Evolutionary conservation across 2,797 vertebrate species (phyloP), one percentile per base, ranked within the genome.

Genomic region (Thripadectes ignobilis): DNA sequence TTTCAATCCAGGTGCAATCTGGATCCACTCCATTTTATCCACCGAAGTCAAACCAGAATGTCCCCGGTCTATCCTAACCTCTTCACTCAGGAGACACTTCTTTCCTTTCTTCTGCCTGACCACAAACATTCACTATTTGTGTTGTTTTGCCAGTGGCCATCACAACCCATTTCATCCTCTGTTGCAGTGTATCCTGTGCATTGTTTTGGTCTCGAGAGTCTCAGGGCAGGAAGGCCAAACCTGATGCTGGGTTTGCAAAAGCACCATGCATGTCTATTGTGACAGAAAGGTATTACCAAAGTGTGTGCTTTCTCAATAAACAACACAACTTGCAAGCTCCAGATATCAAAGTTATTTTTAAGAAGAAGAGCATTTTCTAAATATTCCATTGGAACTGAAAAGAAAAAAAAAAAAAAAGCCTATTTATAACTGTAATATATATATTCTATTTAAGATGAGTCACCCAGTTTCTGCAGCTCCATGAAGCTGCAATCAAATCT

Each of bases 341-440:
- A 52, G 7, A 32, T 82, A 83, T 65, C 61, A n/a, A 91, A 89
- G 57, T 55, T 91, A 89, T 79, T 95, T 85, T 92, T 76, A 29
- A 80, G 81, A 90, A 90, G 85, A 95, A 77, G 48, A 74, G 43
- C 34, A 20, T 77, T 82, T 80, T 65, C 77, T 89, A 94, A 96
- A 90, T 85, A 85, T 67, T 59, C 45, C 73, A 21, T 32, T 73
- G 57, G 55, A 95, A 81, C 62, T 0, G 0, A 85, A 71, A 88
- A 61, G 87, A 58, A 71, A 62, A 88, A 61, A 89, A 58, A 71
- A 62, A 72, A 57, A 38, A 78, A 78, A 52, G 16, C 29, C 59
- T 89, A 87, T 95, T 87, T 91, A 74, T 92, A 96, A 85, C 71
- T 57, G 69, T 38, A 58, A 79, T 34, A 80, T 24, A 73, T 84